Conservation (phyloP, 2,113 vertebrate species). For the Carollia perspicillata region DNA sequence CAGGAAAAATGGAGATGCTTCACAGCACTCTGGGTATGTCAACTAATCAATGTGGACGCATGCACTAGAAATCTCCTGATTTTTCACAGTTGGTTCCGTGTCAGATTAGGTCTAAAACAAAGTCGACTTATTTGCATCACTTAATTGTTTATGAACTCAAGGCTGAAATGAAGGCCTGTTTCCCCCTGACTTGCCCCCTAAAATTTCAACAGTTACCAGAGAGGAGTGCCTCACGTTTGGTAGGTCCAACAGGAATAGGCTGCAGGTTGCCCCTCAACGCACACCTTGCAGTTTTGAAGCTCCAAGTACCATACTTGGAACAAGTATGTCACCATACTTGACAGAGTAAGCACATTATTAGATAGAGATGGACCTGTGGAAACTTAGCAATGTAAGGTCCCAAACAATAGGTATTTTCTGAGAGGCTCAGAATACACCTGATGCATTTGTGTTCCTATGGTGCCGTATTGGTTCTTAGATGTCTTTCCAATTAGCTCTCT, state of each 20-base stretch:
- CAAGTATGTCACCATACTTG: not conserved
- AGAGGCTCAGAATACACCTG: not conserved
- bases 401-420: not conserved
- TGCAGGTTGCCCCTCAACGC: not conserved
- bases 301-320: not conserved
- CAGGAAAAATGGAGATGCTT: not conserved
- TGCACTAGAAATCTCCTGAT: not conserved
- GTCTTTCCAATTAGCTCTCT: not conserved
- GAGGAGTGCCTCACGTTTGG: not conserved
- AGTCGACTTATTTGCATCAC: not conserved
- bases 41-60: not conserved
- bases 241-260: not conserved
- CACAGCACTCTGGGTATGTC: not conserved
- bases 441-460: not conserved
- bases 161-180: not conserved
- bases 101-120: not conserved
- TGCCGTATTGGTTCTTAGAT: not conserved
- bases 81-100: not conserved
- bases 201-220: not conserved
- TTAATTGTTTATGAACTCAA: not conserved
- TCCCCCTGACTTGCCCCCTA: not conserved
- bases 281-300: not conserved
- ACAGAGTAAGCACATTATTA: not conserved
- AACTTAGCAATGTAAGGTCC: not conserved
- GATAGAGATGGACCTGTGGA: not conserved